phyloP scores from a whole-genome alignment of 2,888 invertebrate genomes.

The Chrysotoxum bicinctum region DNA sequence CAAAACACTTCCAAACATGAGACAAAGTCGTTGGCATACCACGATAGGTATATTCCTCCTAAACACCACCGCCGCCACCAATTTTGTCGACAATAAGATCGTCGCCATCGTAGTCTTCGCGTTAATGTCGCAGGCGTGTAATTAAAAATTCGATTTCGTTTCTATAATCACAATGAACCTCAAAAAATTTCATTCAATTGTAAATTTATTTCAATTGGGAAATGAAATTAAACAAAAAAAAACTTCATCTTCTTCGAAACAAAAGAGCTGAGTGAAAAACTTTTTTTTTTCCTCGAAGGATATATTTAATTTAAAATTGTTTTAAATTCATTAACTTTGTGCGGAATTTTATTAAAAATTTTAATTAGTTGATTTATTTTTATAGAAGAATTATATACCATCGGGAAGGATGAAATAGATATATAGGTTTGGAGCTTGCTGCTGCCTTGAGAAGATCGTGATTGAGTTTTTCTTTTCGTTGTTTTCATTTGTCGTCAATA shows the following conservation, averaged over 20 bases:
- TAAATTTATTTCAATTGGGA: constrained; percentile 31
- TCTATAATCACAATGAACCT: constrained; percentile 29
- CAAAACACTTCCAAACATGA: constrained; percentile 44
- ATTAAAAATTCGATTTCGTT: constrained; percentile 68
- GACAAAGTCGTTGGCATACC: constrained; percentile 29
- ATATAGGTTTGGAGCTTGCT: background rate
- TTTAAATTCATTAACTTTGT: constrained; percentile 35
- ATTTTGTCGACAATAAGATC: constrained; percentile 6
- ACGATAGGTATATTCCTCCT: background rate
- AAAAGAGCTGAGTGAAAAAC: constrained; percentile 50
- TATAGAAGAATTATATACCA: background rate
- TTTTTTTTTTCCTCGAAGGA: background rate
- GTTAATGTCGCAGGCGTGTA: constrained; percentile 67
- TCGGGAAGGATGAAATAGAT: background rate
- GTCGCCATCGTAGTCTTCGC: constrained; percentile 30
- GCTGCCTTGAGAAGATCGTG: constrained; percentile 32
- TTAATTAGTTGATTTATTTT: constrained; percentile 51
- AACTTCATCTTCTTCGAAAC: constrained; percentile 23
- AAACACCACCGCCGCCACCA: background rate
- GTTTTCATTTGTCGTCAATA: background rate
- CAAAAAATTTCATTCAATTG: constrained; percentile 45
- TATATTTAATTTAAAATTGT: constrained; percentile 26
- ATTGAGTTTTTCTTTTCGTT: constrained; percentile 10
- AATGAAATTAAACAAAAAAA: constrained; percentile 8
- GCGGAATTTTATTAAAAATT: constrained; percentile 46